phyloP scores from a whole-genome alignment of 2,888 invertebrate genomes.

The Bhutanitis thaidina region DNA sequence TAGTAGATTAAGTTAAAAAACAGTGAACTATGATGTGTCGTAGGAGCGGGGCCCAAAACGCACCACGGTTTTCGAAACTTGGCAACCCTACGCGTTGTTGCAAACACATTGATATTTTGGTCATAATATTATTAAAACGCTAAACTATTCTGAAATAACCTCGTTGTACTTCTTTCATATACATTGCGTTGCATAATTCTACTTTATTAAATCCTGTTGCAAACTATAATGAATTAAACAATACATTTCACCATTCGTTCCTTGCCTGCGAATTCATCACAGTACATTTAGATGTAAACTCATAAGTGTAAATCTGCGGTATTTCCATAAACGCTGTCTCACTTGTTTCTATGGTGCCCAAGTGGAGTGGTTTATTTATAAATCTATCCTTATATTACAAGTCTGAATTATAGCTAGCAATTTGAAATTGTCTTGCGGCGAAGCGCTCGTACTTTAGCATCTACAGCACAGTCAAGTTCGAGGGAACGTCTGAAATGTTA shows the following conservation, averaged over 20 bases:
- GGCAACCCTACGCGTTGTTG: too few species aligned
- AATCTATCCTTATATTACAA: slow-evolving; percentile 40
- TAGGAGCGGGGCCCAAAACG: too few species aligned
- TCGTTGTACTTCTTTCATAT: too few species aligned
- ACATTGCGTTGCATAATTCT: too few species aligned
- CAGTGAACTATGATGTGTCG: too few species aligned
- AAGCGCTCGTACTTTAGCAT: slow-evolving; percentile 28
- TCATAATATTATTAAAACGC: too few species aligned
- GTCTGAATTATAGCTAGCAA: slow-evolving; percentile 43
- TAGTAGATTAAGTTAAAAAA: too few species aligned
- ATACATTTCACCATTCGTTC: too few species aligned
- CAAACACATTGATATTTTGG: too few species aligned
- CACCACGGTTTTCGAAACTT: too few species aligned
- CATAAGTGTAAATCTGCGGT: slow-evolving; percentile 45
- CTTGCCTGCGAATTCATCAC: slow-evolving; percentile 8
- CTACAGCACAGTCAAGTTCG: slow-evolving; percentile 20
- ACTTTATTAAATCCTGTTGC: background rate
- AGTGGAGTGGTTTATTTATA: slow-evolving; percentile 38
- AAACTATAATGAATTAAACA: background rate
- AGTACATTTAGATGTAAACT: slow-evolving; percentile 27
- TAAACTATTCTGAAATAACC: too few species aligned
- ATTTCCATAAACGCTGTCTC: slow-evolving; percentile 44
- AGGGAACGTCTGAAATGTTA: slow-evolving; percentile 19
- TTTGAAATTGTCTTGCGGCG: slow-evolving; percentile 47
- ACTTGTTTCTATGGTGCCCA: slow-evolving; percentile 32